Base-by-base conservation (phyloP, 2,113 vertebrate species). In the Oxyruncus cristatus region DNA sequence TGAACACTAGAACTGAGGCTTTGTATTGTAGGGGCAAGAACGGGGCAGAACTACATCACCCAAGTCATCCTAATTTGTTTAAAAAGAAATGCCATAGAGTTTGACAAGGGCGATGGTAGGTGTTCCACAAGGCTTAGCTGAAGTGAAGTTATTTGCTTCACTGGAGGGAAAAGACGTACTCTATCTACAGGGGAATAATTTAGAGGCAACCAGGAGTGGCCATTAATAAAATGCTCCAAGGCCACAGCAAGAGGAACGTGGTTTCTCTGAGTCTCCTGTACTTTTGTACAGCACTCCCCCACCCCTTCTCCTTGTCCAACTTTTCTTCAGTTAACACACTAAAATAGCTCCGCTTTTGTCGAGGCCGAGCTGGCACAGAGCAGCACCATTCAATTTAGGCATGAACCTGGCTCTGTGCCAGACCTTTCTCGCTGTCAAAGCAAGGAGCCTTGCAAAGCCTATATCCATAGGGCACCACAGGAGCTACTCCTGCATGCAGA, bases 301-400 rank as follows among this genome's bases (percentile, higher is more conserved):
- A 24, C 44, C 37, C 61, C n/a, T 80, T 71, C 83, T 91, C 76
- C 89, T 78, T 84, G 61, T 59, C 77, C 84, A 93, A 26, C 86
- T 88, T 91, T 55, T 62, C 82, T 92, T 88, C 73, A 67, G 76
- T 89, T 95, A 91, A 95, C 93, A 92, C 92, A 91, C 78, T 75
- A 84, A 90, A 96, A 91, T 77, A 95, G 90, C 83, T 91, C 61
- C 78, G 81, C 93, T 91, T 86, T 46, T 84, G 88, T 88, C 47
- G 72, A 88, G 82, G 82, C 82, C 72, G 44, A 28, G 71, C 90
- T 96, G 95, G 92, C 90, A 74, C 4, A 32, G 94, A 71, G 53
- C 71, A 88, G 62, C n/a, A 46, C 74, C 81, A 90, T 95, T 96
- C 81, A 79, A 52, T 61, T 79, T 75, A 62, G 87, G 81, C 81